A percentile compares a stretch with the other conserved stretches of the same genome.
These are phyloP conservation scores for Mus musculus DNA, from an alignment of 2,113 vertebrate species.

Conservation along the genomic window GRCm39 chr12:88987001-88987500, in stretches of 20 bases:
- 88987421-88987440: not conserved
- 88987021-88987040: too few species aligned
- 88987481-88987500: not conserved
- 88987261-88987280: rapidly evolving
- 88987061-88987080: too few species aligned
- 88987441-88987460: not conserved
- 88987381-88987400: not conserved
- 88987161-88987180: not conserved
- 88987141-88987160: not conserved
- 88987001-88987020: too few species aligned
- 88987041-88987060: too few species aligned
- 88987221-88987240: not conserved
- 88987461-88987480: conserved; percentile 16
- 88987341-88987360: not conserved
- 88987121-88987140: not conserved
- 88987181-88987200: not conserved
- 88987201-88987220: not conserved
- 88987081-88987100: too few species aligned
- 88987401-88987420: not conserved
- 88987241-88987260: not conserved
- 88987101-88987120: conserved; percentile 1
- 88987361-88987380: not conserved
- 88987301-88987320: not conserved
- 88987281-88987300: not conserved
- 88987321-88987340: not conserved